Evolutionary conservation across 2,113 vertebrate species (phyloP), one percentile per base, ranked within the genome.

Genomic region (Chaetura pelagica): DNA sequence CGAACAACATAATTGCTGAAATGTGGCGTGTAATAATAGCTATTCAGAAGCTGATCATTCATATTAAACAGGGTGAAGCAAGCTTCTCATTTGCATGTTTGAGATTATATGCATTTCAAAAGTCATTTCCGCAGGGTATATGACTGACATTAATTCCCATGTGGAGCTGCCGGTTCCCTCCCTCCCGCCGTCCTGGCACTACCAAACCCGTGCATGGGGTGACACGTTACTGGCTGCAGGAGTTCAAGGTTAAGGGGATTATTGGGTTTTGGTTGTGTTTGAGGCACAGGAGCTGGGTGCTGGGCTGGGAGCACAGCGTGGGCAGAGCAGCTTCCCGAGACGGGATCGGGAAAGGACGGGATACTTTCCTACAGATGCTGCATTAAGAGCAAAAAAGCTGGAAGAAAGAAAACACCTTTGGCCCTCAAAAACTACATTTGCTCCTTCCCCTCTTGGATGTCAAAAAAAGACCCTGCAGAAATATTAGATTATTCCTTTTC

Each of bases 51-150:
- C 99, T 97, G 98, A 99, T 99, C 99, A 99, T 99, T 99, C 99
- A 99, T 99, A 99, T 99, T 99, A 99, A 99, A 99, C 99, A 99
- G 99, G 99, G 99, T 98, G 99, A 99, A 99, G 98, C 98, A 98
- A 99, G 99, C 98, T 99, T 98, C 98, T 99, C 98, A 99, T 99
- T 99, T 99, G 99, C 99, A 99, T 99, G 98, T 99, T 98, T 98
- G 98, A 99, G 99, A 99, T 99, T 98, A 99, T 99, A 99, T 99
- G 99, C 99, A 99, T 99, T 99, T 99, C 99, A 99, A 99, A 99
- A 99, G 99, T 99, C 99, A 99, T 99, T 99, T 99, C 99, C 98
- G 98, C 98, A 98, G 99, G 99, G 99, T 98, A 98, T 98, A 98
- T 98, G 99, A 99, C 99, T 99, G 98, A 99, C 99, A 98, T 99